Evolutionary conservation across 1,140 invertebrate species (phyloP).

Genomic region (Polyergus mexicanus): DNA sequence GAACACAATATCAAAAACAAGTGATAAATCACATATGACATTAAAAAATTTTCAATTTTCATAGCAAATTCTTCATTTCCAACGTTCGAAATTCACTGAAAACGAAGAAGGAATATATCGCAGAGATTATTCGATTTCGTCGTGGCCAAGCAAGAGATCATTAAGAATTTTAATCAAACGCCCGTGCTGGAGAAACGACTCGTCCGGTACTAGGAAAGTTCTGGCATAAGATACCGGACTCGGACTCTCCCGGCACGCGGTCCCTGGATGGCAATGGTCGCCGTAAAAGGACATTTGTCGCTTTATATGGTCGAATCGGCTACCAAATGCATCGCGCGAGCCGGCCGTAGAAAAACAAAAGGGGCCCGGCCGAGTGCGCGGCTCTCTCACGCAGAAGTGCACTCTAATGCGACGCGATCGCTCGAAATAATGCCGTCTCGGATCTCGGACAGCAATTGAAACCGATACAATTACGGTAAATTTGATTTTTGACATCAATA

Average conservation of each 20-base stretch:
- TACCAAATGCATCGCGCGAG: constrained; percentile 82
- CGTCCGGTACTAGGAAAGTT: constrained; percentile 80
- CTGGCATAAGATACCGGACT: constrained; percentile 75
- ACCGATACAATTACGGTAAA: neutral
- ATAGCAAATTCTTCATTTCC: neutral
- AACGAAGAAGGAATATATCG: neutral
- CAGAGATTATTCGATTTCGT: constrained; percentile 25
- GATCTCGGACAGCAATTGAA: neutral
- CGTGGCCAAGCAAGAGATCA: constrained; percentile 9
- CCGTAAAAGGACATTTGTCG: constrained; percentile 83
- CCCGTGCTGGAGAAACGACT: constrained; percentile 56
- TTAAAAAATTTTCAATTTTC: constrained; percentile 2
- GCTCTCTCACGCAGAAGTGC: constrained; percentile 56
- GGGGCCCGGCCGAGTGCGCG: constrained; percentile 69
- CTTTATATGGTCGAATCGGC: constrained; percentile 82
- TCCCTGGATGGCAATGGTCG: constrained; percentile 78
- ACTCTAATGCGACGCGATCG: constrained; percentile 66
- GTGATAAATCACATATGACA: neutral
- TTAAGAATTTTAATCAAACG: constrained; percentile 78
- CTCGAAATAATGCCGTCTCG: constrained; percentile 78
- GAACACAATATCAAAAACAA: neutral
- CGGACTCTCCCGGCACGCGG: constrained; percentile 71
- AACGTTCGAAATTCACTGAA: neutral
- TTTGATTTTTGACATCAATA: neutral
- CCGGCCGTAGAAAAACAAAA: constrained; percentile 81